Evolutionary conservation across 2,797 vertebrate species (phyloP), one percentile per base, ranked within the genome.

Genomic region (Tragopan temminckii): DNA sequence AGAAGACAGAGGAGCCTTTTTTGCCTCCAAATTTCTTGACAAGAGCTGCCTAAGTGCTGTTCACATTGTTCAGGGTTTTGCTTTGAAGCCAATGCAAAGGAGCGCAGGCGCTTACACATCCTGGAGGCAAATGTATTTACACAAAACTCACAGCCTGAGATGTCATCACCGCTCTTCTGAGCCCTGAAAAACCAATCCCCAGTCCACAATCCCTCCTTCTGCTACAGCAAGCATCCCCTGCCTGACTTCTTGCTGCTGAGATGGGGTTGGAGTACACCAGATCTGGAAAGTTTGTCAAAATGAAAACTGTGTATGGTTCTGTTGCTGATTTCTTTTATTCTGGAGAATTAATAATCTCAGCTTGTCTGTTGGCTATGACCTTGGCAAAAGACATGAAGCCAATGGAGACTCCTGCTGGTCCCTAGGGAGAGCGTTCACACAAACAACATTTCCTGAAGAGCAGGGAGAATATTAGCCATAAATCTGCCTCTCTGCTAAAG

Each of bases 381-480:
- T 82, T 88, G 61, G 72, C 58, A 72, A 46, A 81, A 76, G 55
- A 92, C 91, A 85, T n/a, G 5, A 93, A 93, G 42, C 31, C 57
- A 48, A 25, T 33, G 52, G 79, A 81, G 45, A 59, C 55, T 70
- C n/a, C 74, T 48, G 62, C 36, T 45, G 12, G 36, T 90, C 24
- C 61, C 35, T 18, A 43, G 74, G 33, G 79, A n/a, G 7, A 91
- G 61, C 20, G 38, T 36, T 79, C 40, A 48, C 64, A 88, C 69
- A 57, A 63, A 43, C 61, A 20, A 23, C 25, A 75, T 55, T 66
- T 70, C 29, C 42, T 62, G 70, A 81, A 58, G 70, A 57, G 24
- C n/a, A 23, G 36, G 50, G 53, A 66, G 40, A 70, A 27, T n/a
- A 71, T n/a, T 52, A 50, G 42, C 43, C 25, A 31, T 40, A 52